Conservation (phyloP, 2,797 vertebrate genomes). For the Echiichthys vipera region DNA sequence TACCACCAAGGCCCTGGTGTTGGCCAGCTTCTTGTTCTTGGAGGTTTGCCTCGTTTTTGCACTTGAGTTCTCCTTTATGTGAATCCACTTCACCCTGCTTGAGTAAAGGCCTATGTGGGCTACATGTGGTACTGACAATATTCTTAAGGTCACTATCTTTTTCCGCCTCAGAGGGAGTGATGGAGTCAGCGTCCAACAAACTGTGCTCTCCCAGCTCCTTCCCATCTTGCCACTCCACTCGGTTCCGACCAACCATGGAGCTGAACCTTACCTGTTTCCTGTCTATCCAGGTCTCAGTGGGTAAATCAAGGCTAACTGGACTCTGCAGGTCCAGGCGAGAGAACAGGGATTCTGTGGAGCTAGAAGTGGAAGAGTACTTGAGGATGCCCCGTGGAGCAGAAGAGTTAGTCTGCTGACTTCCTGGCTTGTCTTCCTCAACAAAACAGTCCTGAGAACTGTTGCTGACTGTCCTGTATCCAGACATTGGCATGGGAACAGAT, state of each 20-base stretch:
- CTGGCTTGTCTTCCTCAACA: conserved; percentile 49
- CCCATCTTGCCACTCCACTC: conserved; percentile 46
- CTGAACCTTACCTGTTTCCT: conserved; percentile 91
- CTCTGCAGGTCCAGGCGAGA: conserved; percentile 44
- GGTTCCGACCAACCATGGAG: conserved; percentile 54
- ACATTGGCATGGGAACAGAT: conserved; percentile 71
- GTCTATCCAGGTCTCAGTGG: conserved; percentile 79
- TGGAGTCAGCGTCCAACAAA: conserved; percentile 77
- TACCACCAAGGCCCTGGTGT: conserved; percentile 78
- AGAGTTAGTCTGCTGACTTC: conserved; percentile 47
- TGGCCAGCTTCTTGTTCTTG: conserved; percentile 53
- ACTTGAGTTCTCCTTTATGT: conserved; percentile 19
- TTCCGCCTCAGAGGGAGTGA: conserved; percentile 35
- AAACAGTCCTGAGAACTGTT: conserved; percentile 65
- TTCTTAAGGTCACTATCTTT: conserved; percentile 24
- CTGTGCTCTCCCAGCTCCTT: conserved; percentile 79
- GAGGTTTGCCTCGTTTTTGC: conserved; percentile 51
- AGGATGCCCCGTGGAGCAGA: conserved; percentile 83
- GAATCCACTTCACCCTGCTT: conserved; percentile 25
- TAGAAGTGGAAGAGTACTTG: conserved; percentile 84
- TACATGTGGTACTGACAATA: conserved; percentile 1
- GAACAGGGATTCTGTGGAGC: conserved; percentile 84
- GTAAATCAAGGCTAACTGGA: conserved; percentile 58
- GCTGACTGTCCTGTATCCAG: conserved; percentile 77
- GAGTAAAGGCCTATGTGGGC: conserved; percentile 24